Conservation (phyloP, 2,113 vertebrate species). For the Psephotus haematonotus region DNA sequence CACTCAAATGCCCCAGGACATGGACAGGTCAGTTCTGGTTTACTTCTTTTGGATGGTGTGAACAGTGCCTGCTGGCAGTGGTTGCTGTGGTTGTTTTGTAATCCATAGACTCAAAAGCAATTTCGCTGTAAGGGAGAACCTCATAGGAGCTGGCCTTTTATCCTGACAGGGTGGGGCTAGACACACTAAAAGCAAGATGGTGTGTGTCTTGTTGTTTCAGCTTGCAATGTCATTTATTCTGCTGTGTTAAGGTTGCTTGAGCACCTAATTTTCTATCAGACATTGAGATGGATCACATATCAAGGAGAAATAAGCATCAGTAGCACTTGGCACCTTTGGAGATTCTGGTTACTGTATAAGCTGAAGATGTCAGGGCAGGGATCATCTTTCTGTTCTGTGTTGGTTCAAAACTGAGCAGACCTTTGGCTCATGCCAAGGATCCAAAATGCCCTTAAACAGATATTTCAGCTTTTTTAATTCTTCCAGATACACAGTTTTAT, state of each 20-base stretch:
- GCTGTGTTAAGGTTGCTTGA: background rate
- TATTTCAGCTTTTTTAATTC: background rate
- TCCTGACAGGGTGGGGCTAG: background rate
- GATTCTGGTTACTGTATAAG: background rate
- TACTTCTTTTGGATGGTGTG: background rate
- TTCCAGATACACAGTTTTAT: background rate
- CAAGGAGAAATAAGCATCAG: background rate
- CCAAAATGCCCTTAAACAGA: background rate
- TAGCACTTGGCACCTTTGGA: background rate
- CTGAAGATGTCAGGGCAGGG: background rate
- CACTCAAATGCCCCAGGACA: background rate
- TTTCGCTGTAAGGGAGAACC: background rate
- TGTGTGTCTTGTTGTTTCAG: background rate
- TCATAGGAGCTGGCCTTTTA: background rate
- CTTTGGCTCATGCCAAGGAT: background rate
- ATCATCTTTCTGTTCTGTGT: background rate
- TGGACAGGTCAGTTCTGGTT: background rate
- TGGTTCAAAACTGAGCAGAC: background rate
- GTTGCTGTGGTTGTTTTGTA: background rate
- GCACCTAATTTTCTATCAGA: background rate
- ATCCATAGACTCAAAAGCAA: background rate
- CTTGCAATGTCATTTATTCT: background rate
- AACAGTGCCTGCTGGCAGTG: background rate
- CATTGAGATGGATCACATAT: background rate
- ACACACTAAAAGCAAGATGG: background rate